Evolutionary conservation across 2,797 vertebrate genomes (phyloP).

Genomic region (Nyctalus aviator): DNA sequence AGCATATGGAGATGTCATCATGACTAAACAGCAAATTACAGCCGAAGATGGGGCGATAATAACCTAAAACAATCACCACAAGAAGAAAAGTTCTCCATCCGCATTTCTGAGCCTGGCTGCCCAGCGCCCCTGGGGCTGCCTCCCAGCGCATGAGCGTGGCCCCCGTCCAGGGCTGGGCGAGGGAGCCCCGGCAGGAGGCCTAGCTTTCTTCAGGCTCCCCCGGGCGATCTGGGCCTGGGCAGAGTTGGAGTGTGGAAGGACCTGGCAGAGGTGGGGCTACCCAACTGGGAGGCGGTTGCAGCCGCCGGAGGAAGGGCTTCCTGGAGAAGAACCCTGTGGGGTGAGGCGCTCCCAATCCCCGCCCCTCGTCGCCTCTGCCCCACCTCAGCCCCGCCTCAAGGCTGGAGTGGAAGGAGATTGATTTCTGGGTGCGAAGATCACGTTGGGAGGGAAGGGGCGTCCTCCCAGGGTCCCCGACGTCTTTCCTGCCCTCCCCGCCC

Average conservation of each 20-base stretch:
- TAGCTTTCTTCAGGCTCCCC: background rate
- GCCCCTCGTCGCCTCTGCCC: background rate
- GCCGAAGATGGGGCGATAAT: background rate
- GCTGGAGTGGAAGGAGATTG: background rate
- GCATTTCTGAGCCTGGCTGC: background rate
- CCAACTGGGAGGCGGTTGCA: background rate
- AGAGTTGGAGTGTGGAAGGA: background rate
- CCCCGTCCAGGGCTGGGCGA: background rate
- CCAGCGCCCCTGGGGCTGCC: background rate
- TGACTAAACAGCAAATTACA: slow-evolving; percentile 60
- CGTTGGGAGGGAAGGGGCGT: background rate
- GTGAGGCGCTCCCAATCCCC: background rate
- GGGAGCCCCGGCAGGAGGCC: background rate
- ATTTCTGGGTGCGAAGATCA: background rate
- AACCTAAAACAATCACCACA: slow-evolving; percentile 28
- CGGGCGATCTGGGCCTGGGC: background rate
- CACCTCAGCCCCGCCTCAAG: background rate
- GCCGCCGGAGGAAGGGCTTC: background rate
- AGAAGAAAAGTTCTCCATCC: background rate
- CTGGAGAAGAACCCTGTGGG: background rate
- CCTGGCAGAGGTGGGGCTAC: too few relatives aligned
- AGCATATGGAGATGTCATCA: slow-evolving; percentile 64
- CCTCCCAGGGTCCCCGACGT: background rate
- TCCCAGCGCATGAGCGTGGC: background rate
- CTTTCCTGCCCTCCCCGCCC: rapidly evolving